These are phyloP conservation scores for Okamejei kenojei DNA, from an alignment of 2,797 vertebrate species.

Conservation along the genomic window DNA sequence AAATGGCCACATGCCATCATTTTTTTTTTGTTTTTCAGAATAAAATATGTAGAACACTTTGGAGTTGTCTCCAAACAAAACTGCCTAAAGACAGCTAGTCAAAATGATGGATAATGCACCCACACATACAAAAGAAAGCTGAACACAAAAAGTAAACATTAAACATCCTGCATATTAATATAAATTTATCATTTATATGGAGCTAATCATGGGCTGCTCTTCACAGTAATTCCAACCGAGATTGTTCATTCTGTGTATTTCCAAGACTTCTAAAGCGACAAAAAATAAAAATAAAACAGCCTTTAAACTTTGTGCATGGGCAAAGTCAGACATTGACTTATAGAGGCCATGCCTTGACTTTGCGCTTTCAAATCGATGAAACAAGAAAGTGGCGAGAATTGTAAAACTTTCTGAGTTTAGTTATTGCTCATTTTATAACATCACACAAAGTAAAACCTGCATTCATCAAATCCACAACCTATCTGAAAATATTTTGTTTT, in stretches of 20 bases:
- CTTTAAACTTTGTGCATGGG: background rate
- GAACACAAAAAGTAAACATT: slow-evolving; percentile 5
- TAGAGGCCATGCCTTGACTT: background rate
- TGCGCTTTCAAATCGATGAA: slow-evolving; percentile 13
- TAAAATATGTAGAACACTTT: slow-evolving; percentile 17
- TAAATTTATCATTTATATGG: background rate
- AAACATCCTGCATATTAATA: background rate
- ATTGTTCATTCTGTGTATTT: background rate
- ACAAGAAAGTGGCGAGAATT: background rate
- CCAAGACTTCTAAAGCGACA: background rate
- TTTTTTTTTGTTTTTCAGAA: too few relatives aligned
- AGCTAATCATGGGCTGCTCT: background rate
- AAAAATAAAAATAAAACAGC: slow-evolving; percentile 5
- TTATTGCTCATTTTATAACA: background rate
- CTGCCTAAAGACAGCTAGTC: background rate
- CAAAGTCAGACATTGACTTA: background rate
- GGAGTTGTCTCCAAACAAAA: slow-evolving; percentile 35
- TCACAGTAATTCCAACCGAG: background rate
- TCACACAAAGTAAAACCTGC: too few relatives aligned
- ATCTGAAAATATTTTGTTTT: background rate
- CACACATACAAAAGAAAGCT: background rate
- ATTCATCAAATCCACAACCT: background rate
- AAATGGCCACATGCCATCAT: background rate
- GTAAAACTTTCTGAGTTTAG: background rate
- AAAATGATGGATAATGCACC: slow-evolving; percentile 5